Evolutionary conservation across 2,888 invertebrate species (phyloP), one percentile per base, ranked within the genome.

Genomic region (Luffia ferchaultella): DNA sequence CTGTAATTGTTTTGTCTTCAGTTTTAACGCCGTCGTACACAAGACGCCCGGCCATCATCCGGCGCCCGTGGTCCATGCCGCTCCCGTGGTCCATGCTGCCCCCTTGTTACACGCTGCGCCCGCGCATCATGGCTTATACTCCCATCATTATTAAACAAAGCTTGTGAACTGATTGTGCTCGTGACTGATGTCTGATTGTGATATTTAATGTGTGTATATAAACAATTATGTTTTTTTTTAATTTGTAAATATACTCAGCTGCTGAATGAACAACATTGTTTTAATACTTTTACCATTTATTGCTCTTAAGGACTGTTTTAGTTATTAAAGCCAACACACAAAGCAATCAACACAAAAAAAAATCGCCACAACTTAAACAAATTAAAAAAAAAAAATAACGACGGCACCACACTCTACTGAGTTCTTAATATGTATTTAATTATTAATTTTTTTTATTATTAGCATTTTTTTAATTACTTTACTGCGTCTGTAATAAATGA

Each of bases 1-100:
- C n/a, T n/a, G n/a, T n/a, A n/a, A n/a, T n/a, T n/a, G n/a, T n/a
- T n/a, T 30, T 42, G n/a, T 43, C 73, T 67, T 42, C 67, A 84
- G 85, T 67, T 85, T 85, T 77, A 83, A 85, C 76, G 85, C 84
- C 12, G 79, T 84, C n/a, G 83, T 83, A 55, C 80, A 79, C 74
- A 83, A 83, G 70, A 79, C 78, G 60, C 69, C 76, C 50, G 82
- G 79, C 45, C 79, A 79, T 65, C 82, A 83, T 69, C 79, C 78
- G 60, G 77, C 78, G 52, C 72, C 77, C 44, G 66, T 77, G 9
- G 68, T 67, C 50, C 69, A 73, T 59, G 67, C 68, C 16, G 72
- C 76, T 20, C 68, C 73, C 16, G 63, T 71, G 0, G 63, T 67
- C 20, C 77, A 76, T 59, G 70, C 70, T 46, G 76, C 74, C 50